Percentiles rank a stretch among this genome's conserved stretches.
phyloP scores from a whole-genome alignment of 2,888 invertebrate species.

The Axea sp. region DNA sequence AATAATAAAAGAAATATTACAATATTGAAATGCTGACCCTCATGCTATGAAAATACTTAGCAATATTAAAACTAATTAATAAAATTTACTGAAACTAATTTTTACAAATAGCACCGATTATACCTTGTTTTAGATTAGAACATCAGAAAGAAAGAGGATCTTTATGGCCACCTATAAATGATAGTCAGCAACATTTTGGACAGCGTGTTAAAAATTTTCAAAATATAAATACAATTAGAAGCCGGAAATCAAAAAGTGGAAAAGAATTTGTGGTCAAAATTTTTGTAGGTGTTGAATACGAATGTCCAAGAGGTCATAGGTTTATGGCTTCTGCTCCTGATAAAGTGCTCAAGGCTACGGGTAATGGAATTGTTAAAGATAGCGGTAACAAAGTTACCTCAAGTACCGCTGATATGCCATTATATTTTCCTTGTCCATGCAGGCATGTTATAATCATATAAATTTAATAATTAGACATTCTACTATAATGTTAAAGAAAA shows the following conservation, averaged over 20 bases:
- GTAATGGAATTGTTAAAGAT: conserved; percentile 86
- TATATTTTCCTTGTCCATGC: conserved; percentile 92
- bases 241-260: conserved; percentile 78
- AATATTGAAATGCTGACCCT: too few relatives aligned
- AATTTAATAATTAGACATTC: too few relatives aligned
- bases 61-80: too few relatives aligned
- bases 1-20: too few relatives aligned
- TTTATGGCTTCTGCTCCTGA: conserved; percentile 95
- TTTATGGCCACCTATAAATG: conserved; percentile 77
- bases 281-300: conserved; percentile 97
- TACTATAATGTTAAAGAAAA: too few relatives aligned
- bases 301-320: conserved; percentile 97
- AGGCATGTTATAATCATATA: conserved; percentile 80
- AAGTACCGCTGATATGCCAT: conserved; percentile 90
- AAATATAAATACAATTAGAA: conserved; percentile 74
- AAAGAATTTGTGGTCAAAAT: conserved; percentile 86
- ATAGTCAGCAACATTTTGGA: conserved; percentile 71
- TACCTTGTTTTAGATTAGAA: conserved; percentile 70
- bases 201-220: conserved; percentile 75
- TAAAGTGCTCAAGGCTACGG: conserved; percentile 88
- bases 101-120: too few relatives aligned
- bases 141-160: conserved; percentile 78
- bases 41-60: too few relatives aligned
- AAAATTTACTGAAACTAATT: too few relatives aligned
- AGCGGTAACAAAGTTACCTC: conserved; percentile 91